Percentiles rank a stretch among this genome's conserved stretches.
phyloP scores from a whole-genome alignment of 1,140 invertebrate genomes.

The Amyelois transitella region DNA sequence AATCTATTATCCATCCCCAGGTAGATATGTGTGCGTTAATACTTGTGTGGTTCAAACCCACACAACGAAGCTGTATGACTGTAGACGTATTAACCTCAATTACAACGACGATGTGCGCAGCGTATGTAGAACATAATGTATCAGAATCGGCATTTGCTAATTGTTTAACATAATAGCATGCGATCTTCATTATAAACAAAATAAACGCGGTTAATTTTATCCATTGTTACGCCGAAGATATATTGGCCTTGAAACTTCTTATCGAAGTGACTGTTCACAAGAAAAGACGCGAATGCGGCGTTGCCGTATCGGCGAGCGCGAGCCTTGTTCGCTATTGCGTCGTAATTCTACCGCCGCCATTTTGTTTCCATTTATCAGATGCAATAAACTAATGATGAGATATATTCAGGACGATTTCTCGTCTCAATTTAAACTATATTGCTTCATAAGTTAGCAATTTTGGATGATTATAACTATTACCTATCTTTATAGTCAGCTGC shows the following conservation, averaged over 20 bases:
- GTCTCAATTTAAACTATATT: neutral
- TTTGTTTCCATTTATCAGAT: constrained; percentile 47
- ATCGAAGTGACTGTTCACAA: constrained; percentile 53
- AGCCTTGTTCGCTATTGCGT: constrained; percentile 39
- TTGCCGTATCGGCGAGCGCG: constrained; percentile 53
- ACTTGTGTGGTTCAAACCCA: constrained; percentile 3
- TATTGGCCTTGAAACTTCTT: constrained; percentile 68
- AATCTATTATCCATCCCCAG: neutral
- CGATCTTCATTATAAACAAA: constrained; percentile 9
- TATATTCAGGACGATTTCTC: neutral
- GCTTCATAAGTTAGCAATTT: neutral
- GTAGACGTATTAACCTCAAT: constrained; percentile 24
- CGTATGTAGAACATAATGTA: constrained; percentile 10
- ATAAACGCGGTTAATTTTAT: constrained; percentile 44
- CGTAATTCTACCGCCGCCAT: constrained; percentile 67
- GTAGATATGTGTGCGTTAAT: neutral
- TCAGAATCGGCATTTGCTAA: constrained; percentile 1
- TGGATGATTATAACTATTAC: neutral
- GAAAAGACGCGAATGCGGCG: constrained; percentile 45
- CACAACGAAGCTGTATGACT: neutral
- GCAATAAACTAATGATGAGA: constrained; percentile 18
- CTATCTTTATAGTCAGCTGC: neutral
- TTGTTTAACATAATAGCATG: constrained; percentile 7
- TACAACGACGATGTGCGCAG: constrained; percentile 15
- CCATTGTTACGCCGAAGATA: constrained; percentile 52